A percentile compares a stretch with the other conserved stretches of the same genome.
Conservation (phyloP, 2,888 invertebrate species). For the Phania funesta region DNA sequence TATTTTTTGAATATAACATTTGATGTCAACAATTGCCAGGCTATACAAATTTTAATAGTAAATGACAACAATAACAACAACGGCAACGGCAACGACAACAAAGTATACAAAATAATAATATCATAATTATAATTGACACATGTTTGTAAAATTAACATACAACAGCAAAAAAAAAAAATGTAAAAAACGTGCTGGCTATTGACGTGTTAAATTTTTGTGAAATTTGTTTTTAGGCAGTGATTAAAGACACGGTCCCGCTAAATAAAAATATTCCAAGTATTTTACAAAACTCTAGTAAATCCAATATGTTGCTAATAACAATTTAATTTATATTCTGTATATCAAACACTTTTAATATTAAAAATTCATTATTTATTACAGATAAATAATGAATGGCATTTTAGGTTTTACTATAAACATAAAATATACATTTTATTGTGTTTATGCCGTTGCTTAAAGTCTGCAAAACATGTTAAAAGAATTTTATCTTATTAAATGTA, state of each 20-base stretch:
- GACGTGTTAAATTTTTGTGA: neutral
- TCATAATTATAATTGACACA: conserved; percentile 56
- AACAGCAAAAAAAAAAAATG: neutral
- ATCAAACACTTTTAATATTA: too few relatives aligned
- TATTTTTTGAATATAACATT: conserved; percentile 41
- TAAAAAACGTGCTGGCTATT: neutral
- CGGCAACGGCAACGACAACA: neutral
- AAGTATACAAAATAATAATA: neutral
- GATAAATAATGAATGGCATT: too few relatives aligned
- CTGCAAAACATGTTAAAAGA: too few relatives aligned
- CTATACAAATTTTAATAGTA: conserved; percentile 42
- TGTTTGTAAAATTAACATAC: conserved; percentile 31
- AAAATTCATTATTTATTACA: too few relatives aligned
- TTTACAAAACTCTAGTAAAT: too few relatives aligned
- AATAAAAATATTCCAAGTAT: too few relatives aligned
- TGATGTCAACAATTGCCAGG: conserved; percentile 57
- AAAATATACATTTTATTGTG: too few relatives aligned
- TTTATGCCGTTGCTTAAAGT: too few relatives aligned
- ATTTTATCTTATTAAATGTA: too few relatives aligned
- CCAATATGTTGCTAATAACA: too few relatives aligned
- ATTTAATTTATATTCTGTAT: too few relatives aligned
- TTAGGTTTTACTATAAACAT: too few relatives aligned
- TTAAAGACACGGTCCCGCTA: neutral
- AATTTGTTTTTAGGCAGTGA: neutral
- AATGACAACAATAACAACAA: conserved; percentile 21